Evolutionary conservation across 2,888 invertebrate species (phyloP), one percentile per base, ranked within the genome.

Genomic region (Spodoptera littoralis): DNA sequence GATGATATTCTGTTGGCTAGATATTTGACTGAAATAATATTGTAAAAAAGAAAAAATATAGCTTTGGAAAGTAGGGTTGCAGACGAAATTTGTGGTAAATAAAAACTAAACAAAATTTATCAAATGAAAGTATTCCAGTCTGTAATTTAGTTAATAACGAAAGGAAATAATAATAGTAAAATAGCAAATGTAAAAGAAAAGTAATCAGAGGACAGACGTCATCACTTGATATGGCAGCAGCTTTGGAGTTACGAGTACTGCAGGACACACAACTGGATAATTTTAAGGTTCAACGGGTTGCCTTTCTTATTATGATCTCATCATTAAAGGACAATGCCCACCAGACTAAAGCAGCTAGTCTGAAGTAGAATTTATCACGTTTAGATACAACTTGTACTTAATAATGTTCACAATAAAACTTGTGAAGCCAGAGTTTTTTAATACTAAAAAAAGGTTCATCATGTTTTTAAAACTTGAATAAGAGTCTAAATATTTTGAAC

Each of bases 161-260:
- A 54, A 27, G 11, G 51, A 11, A 12, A 18, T 13, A 18, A 44
- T 18, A 12, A 45, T 43, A 12, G 18, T 44, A 42, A 27, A 45
- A 9, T 13, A n/a, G 4, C 41, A 42, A 66, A 44, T 58, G 27
- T 0, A 22, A 22, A 41, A 22, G 11, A 2, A 36, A 51, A 41
- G 22, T 44, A 61, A 59, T 49, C 52, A 59, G 50, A 60, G 27
- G 70, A 76, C 84, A 86, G 85, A 87, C 78, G 83, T 88, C 88
- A 88, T 89, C 88, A 89, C 85, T 86, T 88, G 76, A 75, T 69
- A 76, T 69, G 74, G 81, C 84, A 86, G 85, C 87, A 88, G 90
- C 93, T 92, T 91, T 93, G 94, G 94, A 94, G 85, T 93, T 93
- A 93, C 94, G 94, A 94, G 88, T 88, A 94, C 94, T 94, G 94